Base-by-base conservation (phyloP, 2,797 vertebrate genomes). In the Scolopax bukidnonensis region DNA sequence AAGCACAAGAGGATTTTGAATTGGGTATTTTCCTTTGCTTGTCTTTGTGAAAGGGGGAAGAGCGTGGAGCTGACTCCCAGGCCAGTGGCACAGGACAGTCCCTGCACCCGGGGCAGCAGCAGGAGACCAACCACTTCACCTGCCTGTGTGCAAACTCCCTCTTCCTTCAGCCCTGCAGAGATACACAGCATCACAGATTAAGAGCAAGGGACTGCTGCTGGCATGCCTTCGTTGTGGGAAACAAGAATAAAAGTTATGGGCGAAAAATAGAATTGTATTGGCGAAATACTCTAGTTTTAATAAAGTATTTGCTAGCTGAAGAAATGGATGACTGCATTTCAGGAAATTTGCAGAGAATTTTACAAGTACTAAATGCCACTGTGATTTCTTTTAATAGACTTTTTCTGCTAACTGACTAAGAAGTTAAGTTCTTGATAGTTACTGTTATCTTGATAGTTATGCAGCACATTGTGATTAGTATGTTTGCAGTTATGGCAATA, bases 171-270 rank as follows among this genome's bases (percentile, higher is more conserved):
- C 57, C 8, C 20, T 1, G 0, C 25, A 79, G 73, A 74, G 32
- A 8, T 10, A 57, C 13, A 25, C 28, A 50, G 43, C 48, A 25
- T n/a, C 33, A 53, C 33, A 33, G 41, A 23, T 9, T 9, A 53
- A 80, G 13, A 18, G 20, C 33, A 77, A 77, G 9, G 30, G 74
- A 43, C 28, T 68, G 18, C 38, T 59, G 59, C 40, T 23, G 76
- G 21, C 0, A 0, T 36, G 24, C 18, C 18, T 77, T 48, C 21
- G 0, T n/a, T 40, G 54, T 63, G 40, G 16, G 56, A 80, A 84
- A 30, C 21, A 57, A 40, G 1, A 63, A 40, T 21, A 40, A 25
- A 84, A 76, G 14, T 5, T 40, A 21, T 23, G 33, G 12, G 40
- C 68, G 33, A 81, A 33, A 57, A 84, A 28, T 16, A 64, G 6